Base-by-base conservation (phyloP, 2,888 invertebrate genomes). In the Drosophila lacicola region DNA sequence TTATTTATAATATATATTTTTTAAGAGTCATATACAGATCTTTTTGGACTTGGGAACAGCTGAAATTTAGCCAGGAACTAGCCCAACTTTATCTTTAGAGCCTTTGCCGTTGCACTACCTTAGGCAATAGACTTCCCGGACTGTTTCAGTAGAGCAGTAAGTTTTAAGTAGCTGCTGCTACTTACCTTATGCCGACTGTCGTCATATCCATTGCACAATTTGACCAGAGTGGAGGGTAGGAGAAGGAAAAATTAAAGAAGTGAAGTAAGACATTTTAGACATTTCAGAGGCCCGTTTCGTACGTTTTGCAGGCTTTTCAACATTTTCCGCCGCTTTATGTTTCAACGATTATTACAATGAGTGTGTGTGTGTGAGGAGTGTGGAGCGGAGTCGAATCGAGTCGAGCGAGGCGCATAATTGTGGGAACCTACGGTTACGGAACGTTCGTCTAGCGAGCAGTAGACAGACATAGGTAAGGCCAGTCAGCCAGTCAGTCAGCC, bases 371-470 rank as follows among this genome's bases (percentile, higher is more conserved):
- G 44, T 57, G 47, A 62, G 47, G 51, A 41, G 64, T 41, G 79
- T 51, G 47, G 75, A 62, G 64, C 67, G 45, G 64, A 78, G 66
- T 51, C 3, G 71, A 60, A 34, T 77, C 41, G 68, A 72, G 62
- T 73, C 58, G 77, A 78, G 67, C 83, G 82, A 84, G 84, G 75
- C 87, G 82, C 83, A 82, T 83, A 83, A 83, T 83, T 87, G 83
- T 83, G 83, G 83, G 83, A 83, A 87, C 86, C 80, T 80, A 82
- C 82, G 82, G 83, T 86, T 83, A 84, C 83, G 84, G 82, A 84
- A 83, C 84, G 84, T 58, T 81, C 62, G 80, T 77, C 83, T 81
- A 80, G 87, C 87, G 49, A 65, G 47, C 74, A 58, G 78, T 70
- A 84, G 83, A 83, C 81, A 67, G 45, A 60, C 67, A 77, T 70